Conservation (phyloP, 2,113 vertebrate genomes). For the Clupea harengus region DNA sequence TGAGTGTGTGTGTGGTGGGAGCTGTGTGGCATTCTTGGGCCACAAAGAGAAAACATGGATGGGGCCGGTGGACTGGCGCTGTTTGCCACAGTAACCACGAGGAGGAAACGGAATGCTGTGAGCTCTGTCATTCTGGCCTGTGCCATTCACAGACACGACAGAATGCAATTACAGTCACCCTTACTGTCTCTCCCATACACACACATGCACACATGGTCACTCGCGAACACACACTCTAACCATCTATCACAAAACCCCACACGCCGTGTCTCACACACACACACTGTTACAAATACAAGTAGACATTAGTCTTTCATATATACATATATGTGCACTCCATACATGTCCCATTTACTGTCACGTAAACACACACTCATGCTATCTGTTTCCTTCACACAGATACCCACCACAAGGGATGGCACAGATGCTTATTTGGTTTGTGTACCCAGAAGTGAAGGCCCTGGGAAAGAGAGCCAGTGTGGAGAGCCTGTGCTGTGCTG, state of each 20-base stretch:
- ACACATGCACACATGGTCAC: background rate
- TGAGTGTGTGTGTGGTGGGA: slow-evolving; percentile 53
- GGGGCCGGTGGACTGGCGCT: slow-evolving; percentile 60
- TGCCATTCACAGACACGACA: slow-evolving; percentile 38
- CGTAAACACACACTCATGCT: slow-evolving; percentile 1
- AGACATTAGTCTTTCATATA: background rate
- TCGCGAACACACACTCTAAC: background rate
- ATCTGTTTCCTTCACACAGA: background rate
- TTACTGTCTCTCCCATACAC: slow-evolving; percentile 54
- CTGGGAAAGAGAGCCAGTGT: background rate
- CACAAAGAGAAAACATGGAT: slow-evolving; percentile 66
- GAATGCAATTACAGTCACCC: slow-evolving; percentile 63
- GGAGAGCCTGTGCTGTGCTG: background rate
- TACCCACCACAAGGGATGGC: background rate
- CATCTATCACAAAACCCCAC: too few species aligned
- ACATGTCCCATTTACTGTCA: background rate
- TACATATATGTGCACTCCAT: background rate
- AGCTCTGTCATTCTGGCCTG: slow-evolving; percentile 58
- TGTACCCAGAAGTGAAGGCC: too few species aligned
- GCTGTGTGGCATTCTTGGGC: slow-evolving; percentile 54
- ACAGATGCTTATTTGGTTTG: background rate
- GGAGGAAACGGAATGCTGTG: slow-evolving; percentile 59
- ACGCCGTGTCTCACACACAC: background rate
- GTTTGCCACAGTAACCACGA: slow-evolving; percentile 58
- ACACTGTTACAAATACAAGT: background rate